phyloP scores from a whole-genome alignment of 2,797 vertebrate genomes.

The Mormyrus proboscirostris region DNA sequence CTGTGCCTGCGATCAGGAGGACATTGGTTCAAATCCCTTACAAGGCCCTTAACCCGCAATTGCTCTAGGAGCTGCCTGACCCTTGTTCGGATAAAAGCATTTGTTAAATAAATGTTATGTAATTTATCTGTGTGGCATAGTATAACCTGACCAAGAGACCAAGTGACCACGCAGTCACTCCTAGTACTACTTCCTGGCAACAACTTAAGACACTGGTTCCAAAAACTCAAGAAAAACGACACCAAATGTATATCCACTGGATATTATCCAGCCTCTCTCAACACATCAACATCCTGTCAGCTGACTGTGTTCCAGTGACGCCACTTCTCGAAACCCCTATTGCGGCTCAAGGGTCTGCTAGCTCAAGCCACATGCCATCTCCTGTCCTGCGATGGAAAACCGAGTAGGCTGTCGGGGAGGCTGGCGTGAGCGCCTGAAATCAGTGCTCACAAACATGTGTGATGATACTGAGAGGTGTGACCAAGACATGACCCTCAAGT shows the following conservation, averaged over 20 bases:
- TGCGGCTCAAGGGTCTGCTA: neutral
- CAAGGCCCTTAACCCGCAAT: neutral
- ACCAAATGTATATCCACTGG: neutral
- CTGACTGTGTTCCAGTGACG: neutral
- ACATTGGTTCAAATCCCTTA: neutral
- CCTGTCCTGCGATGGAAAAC: neutral
- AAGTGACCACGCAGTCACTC: neutral
- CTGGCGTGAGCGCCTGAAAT: neutral
- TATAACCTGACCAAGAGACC: neutral
- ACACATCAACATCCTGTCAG: neutral
- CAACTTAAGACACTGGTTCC: neutral
- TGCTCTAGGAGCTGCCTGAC: neutral
- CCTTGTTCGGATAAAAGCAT: neutral
- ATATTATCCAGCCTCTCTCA: neutral
- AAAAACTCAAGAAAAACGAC: neutral
- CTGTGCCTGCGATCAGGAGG: neutral
- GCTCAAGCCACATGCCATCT: neutral
- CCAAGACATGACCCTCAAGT: conserved; percentile 14
- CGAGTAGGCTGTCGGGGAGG: neutral
- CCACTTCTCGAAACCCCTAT: neutral
- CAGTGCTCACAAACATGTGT: conserved; percentile 7
- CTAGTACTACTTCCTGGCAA: neutral
- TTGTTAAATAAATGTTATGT: neutral
- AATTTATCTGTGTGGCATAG: neutral
- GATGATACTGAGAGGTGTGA: conserved; percentile 18